Percentiles rank a stretch among this genome's conserved stretches.
Evolutionary conservation across 2,888 invertebrate genomes (phyloP).

Genomic region (Pheosia gnoma): DNA sequence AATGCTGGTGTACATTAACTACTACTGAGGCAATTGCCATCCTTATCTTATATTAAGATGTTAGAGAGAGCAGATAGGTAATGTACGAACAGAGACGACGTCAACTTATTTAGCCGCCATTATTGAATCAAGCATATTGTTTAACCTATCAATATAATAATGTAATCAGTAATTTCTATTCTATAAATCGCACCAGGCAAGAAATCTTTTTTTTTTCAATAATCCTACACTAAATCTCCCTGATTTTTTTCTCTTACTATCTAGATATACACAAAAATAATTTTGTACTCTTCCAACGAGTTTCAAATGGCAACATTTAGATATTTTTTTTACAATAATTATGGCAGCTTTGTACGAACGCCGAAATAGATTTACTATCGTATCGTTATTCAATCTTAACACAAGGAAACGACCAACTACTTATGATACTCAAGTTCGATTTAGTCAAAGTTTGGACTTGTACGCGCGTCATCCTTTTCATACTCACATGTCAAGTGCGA

Average conservation of each 20-base stretch:
- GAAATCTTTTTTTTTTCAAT: slow-evolving; percentile 59
- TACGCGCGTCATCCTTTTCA: not conserved
- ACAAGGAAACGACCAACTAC: slow-evolving; percentile 14
- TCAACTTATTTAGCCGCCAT: slow-evolving; percentile 25
- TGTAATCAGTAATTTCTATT: slow-evolving; percentile 36
- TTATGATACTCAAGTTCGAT: slow-evolving; percentile 3
- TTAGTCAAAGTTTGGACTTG: not conserved
- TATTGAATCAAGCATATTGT: slow-evolving; percentile 36
- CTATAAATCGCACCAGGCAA: slow-evolving; percentile 75
- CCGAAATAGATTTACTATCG: slow-evolving; percentile 44
- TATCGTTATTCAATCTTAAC: slow-evolving; percentile 29
- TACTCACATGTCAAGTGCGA: too few species aligned
- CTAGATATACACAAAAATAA: slow-evolving; percentile 82
- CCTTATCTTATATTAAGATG: not conserved
- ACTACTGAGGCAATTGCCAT: not conserved
- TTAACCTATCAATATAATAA: slow-evolving; percentile 45
- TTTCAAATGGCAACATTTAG: slow-evolving; percentile 77
- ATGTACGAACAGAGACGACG: slow-evolving; percentile 8
- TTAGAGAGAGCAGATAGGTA: not conserved
- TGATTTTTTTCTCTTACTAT: slow-evolving; percentile 81
- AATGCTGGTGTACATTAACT: not conserved
- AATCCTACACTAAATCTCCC: slow-evolving; percentile 77
- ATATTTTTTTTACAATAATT: slow-evolving; percentile 60
- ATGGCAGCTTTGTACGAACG: slow-evolving; percentile 77
- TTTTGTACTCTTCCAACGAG: slow-evolving; percentile 83